Evolutionary conservation across 2,113 vertebrate genomes (phyloP).

Genomic region (Setophaga coronata): DNA sequence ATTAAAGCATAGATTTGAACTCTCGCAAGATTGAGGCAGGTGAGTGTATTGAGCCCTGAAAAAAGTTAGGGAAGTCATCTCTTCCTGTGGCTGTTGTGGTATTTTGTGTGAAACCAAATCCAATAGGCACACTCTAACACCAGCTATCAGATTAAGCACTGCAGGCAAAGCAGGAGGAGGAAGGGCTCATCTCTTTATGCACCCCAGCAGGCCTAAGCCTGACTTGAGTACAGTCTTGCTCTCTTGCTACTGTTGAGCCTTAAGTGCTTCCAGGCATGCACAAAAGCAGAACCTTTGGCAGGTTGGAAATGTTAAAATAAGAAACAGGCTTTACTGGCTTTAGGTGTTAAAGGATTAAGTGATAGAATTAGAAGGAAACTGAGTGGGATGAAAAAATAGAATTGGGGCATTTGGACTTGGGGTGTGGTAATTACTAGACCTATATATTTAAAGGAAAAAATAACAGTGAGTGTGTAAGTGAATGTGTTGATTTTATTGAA

Average conservation of each 20-base stretch:
- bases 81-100: background rate
- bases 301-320: background rate
- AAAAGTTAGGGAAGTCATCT: background rate
- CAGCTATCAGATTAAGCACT: background rate
- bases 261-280: background rate
- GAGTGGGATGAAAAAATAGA: background rate
- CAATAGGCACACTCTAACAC: background rate
- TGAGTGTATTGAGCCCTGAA: background rate
- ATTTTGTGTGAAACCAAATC: background rate
- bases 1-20: background rate
- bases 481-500: background rate
- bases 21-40: background rate
- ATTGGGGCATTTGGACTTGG: background rate
- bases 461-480: background rate
- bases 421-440: background rate
- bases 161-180: background rate
- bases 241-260: background rate
- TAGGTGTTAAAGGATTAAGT: background rate
- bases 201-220: background rate
- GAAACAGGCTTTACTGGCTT: background rate
- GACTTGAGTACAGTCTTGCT: background rate
- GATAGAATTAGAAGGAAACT: background rate
- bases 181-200: background rate
- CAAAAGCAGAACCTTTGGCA: background rate
- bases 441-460: background rate